Percentiles rank a stretch among this genome's conserved stretches.
Conservation (phyloP, 2,797 vertebrate species). For the Acrossocheilus wenchowensis region DNA sequence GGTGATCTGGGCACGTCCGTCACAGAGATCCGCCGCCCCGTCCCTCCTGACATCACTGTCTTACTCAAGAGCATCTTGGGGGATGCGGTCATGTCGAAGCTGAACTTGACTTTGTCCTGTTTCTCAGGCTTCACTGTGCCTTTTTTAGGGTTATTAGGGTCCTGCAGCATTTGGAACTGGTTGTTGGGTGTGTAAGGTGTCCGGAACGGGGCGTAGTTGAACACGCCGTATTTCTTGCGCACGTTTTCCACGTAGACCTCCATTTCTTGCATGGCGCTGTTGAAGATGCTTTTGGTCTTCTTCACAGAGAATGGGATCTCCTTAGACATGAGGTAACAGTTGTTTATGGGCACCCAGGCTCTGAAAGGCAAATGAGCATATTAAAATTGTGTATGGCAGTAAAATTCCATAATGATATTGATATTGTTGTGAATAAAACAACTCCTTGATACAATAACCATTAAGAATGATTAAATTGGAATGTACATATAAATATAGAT, state of each 20-base stretch:
- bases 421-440: not conserved
- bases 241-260: slow-evolving; percentile 99
- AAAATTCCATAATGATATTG: too few relatives aligned
- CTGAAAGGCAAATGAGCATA: slow-evolving; percentile 71
- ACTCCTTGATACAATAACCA: not conserved
- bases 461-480: not conserved
- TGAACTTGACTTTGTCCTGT: slow-evolving; percentile 94
- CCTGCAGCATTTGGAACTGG: slow-evolving; percentile 95
- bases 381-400: not conserved
- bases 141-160: slow-evolving; percentile 89
- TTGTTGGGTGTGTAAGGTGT: slow-evolving; percentile 97
- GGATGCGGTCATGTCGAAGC: slow-evolving; percentile 94
- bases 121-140: slow-evolving; percentile 92
- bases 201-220: slow-evolving; percentile 98
- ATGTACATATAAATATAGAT: not conserved
- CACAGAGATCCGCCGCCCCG: slow-evolving; percentile 88
- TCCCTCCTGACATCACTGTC: slow-evolving; percentile 82
- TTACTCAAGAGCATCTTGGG: slow-evolving; percentile 95
- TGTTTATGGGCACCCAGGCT: slow-evolving; percentile 99
- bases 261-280: slow-evolving; percentile 99
- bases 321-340: slow-evolving; percentile 99
- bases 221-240: slow-evolving; percentile 93
- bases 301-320: slow-evolving; percentile 99
- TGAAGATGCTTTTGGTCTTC: slow-evolving; percentile 99
- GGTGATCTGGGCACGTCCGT: slow-evolving; percentile 97